A percentile compares a stretch with the other conserved stretches of the same genome.
Evolutionary conservation across 2,888 invertebrate genomes (phyloP).

Genomic region (Caenorhabditis zanzibari): DNA sequence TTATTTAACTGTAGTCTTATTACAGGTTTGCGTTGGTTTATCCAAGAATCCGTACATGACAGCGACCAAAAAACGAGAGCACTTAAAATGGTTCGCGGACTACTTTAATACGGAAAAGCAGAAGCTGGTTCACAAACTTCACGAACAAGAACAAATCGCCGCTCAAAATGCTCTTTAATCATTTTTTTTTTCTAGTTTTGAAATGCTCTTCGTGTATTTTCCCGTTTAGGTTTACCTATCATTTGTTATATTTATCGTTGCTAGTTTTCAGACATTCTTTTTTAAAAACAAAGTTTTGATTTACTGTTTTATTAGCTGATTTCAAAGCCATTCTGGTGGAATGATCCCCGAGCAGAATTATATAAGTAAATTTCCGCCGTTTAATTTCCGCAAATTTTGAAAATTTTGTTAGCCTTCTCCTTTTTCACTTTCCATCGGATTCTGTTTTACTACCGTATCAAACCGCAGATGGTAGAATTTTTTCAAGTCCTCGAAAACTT

Average conservation of each 20-base stretch:
- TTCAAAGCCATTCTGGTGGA: conserved; percentile 24
- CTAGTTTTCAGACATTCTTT: conserved; percentile 8
- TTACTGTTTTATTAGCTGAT: background rate
- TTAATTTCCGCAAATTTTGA: no score
- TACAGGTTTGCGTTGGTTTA: conserved; percentile 87
- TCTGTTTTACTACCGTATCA: no score
- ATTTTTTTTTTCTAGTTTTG: conserved; percentile 2
- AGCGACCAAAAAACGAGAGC: conserved; percentile 91
- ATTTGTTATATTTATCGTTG: conserved; percentile 1
- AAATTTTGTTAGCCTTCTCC: no score
- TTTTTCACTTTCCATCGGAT: no score
- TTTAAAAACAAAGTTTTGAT: conserved; percentile 5
- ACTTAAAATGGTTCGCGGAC: conserved; percentile 93
- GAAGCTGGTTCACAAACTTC: conserved; percentile 71
- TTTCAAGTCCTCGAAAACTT: no score
- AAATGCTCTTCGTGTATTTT: conserved; percentile 11
- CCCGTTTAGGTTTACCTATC: conserved; percentile 1
- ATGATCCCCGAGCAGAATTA: conserved; percentile 45
- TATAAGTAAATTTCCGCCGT: no score
- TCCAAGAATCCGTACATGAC: conserved; percentile 95
- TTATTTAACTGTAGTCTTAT: background rate
- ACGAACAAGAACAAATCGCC: conserved; percentile 74
- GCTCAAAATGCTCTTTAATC: conserved; percentile 67
- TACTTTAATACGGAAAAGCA: conserved; percentile 75
- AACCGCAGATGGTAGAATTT: no score